phyloP scores from a whole-genome alignment of 1,140 invertebrate genomes.

The Cydia pomonella region DNA sequence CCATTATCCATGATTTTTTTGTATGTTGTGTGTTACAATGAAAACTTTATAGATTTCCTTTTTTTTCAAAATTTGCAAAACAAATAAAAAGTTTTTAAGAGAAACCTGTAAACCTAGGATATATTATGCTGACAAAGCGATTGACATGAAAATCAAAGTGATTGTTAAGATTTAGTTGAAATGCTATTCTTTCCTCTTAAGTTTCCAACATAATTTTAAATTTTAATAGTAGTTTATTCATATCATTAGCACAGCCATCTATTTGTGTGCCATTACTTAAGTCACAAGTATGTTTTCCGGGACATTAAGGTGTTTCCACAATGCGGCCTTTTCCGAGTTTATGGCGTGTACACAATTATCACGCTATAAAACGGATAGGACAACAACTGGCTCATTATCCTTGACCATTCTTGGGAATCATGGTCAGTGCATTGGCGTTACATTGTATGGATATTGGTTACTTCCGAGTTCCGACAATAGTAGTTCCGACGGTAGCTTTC shows the following conservation, averaged over 20 bases:
- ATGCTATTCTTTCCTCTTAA: too few species aligned
- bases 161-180: too few species aligned
- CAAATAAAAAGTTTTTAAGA: too few species aligned
- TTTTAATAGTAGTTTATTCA: not conserved
- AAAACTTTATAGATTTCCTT: too few species aligned
- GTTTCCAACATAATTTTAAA: not conserved
- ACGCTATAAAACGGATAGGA: constrained; percentile 1
- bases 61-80: too few species aligned
- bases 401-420: constrained; percentile 5
- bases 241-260: not conserved
- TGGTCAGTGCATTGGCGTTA: not conserved
- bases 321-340: not conserved
- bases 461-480: too few species aligned
- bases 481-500: too few species aligned
- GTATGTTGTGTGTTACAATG: too few species aligned
- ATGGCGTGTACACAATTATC: not conserved
- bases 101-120: too few species aligned
- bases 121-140: too few species aligned
- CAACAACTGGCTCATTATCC: not conserved
- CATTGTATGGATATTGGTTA: constrained; percentile 2
- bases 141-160: too few species aligned
- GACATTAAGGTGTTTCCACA: constrained; percentile 7
- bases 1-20: too few species aligned
- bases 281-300: constrained; percentile 10
- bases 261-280: not conserved